Percentiles rank a stretch among this genome's conserved stretches.
Evolutionary conservation across 1,140 invertebrate species (phyloP).

Genomic region (Bombus difficillimus): DNA sequence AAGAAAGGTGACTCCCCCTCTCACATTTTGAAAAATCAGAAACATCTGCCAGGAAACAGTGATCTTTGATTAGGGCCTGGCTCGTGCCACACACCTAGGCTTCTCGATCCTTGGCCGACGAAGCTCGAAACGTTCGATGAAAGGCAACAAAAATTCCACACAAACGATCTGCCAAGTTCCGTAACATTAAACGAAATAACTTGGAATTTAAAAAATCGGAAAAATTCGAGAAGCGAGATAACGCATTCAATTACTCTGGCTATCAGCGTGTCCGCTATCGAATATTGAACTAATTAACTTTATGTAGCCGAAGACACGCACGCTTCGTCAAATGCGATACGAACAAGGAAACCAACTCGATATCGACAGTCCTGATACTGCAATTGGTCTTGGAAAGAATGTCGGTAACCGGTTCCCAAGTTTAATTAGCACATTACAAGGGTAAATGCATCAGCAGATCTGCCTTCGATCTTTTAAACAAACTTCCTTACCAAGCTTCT

Average conservation of each 20-base stretch:
- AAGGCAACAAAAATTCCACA: not conserved
- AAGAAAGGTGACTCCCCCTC: not conserved
- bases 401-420: not conserved
- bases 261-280: not conserved
- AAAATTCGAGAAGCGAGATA: not conserved
- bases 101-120: not conserved
- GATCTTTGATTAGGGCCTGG: constrained; percentile 54
- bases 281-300: not conserved
- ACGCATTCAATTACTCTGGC: not conserved
- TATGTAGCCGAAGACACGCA: not conserved
- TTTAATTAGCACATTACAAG: constrained; percentile 30
- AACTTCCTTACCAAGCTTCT: not conserved
- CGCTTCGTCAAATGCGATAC: not conserved
- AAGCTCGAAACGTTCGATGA: not conserved
- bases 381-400: not conserved
- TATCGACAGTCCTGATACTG: not conserved
- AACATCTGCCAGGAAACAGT: constrained; percentile 69
- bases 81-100: constrained; percentile 62
- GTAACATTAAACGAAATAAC: not conserved
- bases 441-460: not conserved
- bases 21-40: constrained; percentile 61
- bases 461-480: not conserved
- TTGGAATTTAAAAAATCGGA: not conserved
- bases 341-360: not conserved
- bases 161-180: not conserved